These are phyloP conservation scores for Silvanus unidentatus DNA, from an alignment of 2,888 invertebrate genomes.

Conservation along the genomic window DNA sequence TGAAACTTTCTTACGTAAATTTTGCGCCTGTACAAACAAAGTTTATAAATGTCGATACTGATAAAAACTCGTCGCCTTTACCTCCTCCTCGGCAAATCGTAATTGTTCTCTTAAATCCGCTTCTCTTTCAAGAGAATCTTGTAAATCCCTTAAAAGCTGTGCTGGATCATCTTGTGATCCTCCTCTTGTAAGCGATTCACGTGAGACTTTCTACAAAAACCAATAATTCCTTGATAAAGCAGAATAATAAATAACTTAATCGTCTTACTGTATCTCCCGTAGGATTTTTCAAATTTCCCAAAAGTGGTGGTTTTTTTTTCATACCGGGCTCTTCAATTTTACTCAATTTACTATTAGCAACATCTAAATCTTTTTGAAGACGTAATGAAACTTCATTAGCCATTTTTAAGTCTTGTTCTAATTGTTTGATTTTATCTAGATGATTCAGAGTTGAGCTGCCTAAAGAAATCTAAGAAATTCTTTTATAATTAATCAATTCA, in stretches of 20 bases:
- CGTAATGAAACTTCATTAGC: conserved; percentile 68
- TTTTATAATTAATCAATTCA: conserved; percentile 13
- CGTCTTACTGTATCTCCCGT: conserved; percentile 58
- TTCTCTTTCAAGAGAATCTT: conserved; percentile 88
- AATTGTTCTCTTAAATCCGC: conserved; percentile 90
- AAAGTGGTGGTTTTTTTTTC: conserved; percentile 56
- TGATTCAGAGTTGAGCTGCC: conserved; percentile 58
- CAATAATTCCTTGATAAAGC: conserved; percentile 8
- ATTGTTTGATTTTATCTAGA: conserved; percentile 64
- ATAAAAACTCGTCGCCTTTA: no score
- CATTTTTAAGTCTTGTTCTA: conserved; percentile 80
- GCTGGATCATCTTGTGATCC: conserved; percentile 77
- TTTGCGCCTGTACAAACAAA: conserved; percentile 66
- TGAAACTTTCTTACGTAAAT: conserved; percentile 81
- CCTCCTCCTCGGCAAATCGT: conserved; percentile 89
- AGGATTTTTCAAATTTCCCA: conserved; percentile 53
- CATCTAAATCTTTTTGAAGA: conserved; percentile 66
- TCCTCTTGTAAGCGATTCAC: conserved; percentile 69
- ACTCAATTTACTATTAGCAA: conserved; percentile 54
- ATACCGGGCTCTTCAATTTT: conserved; percentile 42
- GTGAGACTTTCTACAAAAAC: conserved; percentile 57
- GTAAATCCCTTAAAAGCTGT: conserved; percentile 77
- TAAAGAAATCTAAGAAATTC: conserved; percentile 42
- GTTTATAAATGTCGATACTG: conserved; percentile 29
- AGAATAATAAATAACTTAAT: no score